Conservation (phyloP, 1,140 invertebrate genomes). For the Paracyclopina nana region DNA sequence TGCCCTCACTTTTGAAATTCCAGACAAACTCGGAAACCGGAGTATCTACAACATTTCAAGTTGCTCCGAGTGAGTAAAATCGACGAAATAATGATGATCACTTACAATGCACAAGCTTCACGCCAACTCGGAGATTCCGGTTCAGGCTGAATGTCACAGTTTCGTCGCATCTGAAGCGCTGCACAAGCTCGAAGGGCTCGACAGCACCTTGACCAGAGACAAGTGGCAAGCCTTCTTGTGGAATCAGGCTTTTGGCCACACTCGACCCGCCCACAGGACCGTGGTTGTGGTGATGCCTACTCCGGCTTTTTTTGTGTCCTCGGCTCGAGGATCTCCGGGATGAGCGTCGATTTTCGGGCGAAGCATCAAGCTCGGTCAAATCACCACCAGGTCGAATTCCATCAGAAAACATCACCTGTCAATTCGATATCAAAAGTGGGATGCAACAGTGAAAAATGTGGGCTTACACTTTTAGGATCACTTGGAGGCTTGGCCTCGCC, state of each 20-base stretch:
- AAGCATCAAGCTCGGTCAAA: slow-evolving; percentile 47
- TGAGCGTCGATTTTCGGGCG: background rate
- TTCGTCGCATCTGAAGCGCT: background rate
- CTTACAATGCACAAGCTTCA: slow-evolving; percentile 39
- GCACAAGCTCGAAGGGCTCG: background rate
- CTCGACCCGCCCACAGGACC: no score
- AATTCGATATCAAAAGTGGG: slow-evolving; percentile 33
- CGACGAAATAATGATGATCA: slow-evolving; percentile 8
- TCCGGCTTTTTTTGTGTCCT: background rate
- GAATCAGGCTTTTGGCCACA: background rate
- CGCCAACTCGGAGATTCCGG: slow-evolving; percentile 50
- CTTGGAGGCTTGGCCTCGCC: background rate
- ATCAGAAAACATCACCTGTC: slow-evolving; percentile 75
- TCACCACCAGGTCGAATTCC: slow-evolving; percentile 75
- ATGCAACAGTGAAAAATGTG: no score
- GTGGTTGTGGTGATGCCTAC: background rate
- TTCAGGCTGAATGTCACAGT: slow-evolving; percentile 55
- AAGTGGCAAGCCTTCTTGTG: background rate
- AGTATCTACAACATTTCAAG: slow-evolving; percentile 10
- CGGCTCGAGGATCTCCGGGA: slow-evolving; percentile 7
- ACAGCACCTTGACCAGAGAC: background rate
- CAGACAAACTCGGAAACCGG: slow-evolving; percentile 37
- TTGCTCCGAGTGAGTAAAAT: no score
- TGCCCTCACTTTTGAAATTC: slow-evolving; percentile 55
- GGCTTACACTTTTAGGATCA: background rate